phyloP scores from a whole-genome alignment of 2,797 vertebrate species.

The Liasis olivaceus region DNA sequence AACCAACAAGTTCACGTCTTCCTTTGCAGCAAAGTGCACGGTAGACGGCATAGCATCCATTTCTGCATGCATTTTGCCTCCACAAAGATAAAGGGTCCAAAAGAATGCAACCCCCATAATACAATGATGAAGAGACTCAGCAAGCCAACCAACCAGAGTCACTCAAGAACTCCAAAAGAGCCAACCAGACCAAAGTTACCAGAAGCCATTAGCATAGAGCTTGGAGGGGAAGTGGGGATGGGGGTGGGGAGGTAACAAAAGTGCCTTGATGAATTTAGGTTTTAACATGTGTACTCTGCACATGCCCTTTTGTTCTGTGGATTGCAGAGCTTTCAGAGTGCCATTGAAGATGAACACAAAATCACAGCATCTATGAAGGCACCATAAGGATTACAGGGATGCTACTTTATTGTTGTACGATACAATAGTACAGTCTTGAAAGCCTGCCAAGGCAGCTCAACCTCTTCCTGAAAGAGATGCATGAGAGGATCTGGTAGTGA shows the following conservation, averaged over 20 bases:
- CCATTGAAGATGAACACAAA: neutral
- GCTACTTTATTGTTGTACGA: no score
- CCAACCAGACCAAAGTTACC: neutral
- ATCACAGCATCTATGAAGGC: neutral
- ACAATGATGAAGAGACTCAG: neutral
- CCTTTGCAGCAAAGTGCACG: neutral
- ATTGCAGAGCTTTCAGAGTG: neutral
- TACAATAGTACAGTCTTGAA: no score
- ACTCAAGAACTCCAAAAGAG: neutral
- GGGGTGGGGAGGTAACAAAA: neutral
- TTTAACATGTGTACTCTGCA: neutral
- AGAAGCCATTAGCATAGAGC: neutral
- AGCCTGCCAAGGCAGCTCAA: no score
- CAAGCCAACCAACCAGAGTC: neutral
- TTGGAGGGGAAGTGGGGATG: neutral
- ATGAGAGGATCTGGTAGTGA: no score
- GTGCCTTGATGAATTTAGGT: neutral
- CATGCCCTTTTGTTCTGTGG: neutral
- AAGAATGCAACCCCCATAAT: neutral
- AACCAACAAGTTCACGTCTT: neutral
- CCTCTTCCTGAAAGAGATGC: no score
- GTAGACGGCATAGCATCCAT: neutral
- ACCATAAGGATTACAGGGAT: no score
- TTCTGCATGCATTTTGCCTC: neutral
- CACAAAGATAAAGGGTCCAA: neutral